phyloP scores from a whole-genome alignment of 2,888 invertebrate genomes.

The Chloroclystis v-ata region DNA sequence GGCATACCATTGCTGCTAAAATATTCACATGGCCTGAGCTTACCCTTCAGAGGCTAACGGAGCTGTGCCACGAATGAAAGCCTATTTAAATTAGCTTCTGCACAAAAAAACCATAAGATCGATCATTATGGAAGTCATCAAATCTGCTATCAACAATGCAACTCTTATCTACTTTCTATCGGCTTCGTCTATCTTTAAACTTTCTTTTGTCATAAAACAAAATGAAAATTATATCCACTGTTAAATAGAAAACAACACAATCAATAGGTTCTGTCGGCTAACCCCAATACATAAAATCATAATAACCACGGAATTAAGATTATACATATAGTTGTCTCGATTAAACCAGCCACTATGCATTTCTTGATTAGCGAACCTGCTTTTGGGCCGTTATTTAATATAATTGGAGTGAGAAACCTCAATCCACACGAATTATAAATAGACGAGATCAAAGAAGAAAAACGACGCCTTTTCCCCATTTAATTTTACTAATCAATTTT shows the following conservation, averaged over 20 bases:
- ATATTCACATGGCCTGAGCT: constrained; percentile 45
- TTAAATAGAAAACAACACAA: neutral
- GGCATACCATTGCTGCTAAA: constrained; percentile 39
- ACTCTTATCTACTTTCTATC: too few species aligned
- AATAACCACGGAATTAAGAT: constrained; percentile 5
- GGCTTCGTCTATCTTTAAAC: too few species aligned
- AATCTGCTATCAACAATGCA: too few species aligned
- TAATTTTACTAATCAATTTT: neutral
- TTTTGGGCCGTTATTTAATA: constrained; percentile 14
- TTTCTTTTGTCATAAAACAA: neutral
- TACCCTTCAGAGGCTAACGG: constrained; percentile 36
- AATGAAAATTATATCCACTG: neutral
- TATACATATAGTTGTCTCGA: constrained; percentile 12
- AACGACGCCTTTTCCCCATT: neutral
- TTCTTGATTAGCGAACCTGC: neutral
- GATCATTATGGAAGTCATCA: too few species aligned
- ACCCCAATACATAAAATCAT: constrained; percentile 24
- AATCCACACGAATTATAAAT: constrained; percentile 16
- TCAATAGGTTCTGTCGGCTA: constrained; percentile 2
- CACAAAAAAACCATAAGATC: too few species aligned
- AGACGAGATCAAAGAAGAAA: constrained; percentile 3
- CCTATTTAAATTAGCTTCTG: neutral
- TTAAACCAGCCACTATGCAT: neutral
- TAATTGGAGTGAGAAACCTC: constrained; percentile 13
- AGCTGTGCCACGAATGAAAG: neutral